Evolutionary conservation across 2,888 invertebrate genomes (phyloP).

Genomic region (Conistra vaccinii): DNA sequence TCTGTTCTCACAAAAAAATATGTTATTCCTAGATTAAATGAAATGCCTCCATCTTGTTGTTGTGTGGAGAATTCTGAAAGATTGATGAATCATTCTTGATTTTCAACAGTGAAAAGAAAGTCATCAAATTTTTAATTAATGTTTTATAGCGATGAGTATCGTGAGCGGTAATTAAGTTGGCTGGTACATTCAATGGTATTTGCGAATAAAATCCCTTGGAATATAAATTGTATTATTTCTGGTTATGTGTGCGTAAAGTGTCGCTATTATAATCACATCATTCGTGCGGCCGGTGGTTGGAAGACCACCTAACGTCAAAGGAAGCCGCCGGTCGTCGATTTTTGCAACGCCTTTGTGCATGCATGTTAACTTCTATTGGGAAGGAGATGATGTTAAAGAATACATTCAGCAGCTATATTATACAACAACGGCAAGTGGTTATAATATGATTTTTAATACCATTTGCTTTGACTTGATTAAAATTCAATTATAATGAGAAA

Average conservation of each 20-base stretch:
- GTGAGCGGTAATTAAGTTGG: slow-evolving; percentile 74
- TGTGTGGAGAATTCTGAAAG: slow-evolving; percentile 53
- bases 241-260: slow-evolving; percentile 82
- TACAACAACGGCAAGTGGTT: background rate
- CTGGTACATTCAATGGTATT: slow-evolving; percentile 73
- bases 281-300: slow-evolving; percentile 74
- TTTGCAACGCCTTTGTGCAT: slow-evolving; percentile 86
- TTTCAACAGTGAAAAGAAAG: slow-evolving; percentile 73
- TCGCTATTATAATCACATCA: slow-evolving; percentile 90
- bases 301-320: slow-evolving; percentile 89
- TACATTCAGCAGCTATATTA: slow-evolving; percentile 39
- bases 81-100: slow-evolving; percentile 70
- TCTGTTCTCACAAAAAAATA: slow-evolving; percentile 65
- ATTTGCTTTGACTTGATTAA: background rate
- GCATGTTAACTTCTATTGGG: slow-evolving; percentile 82
- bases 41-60: slow-evolving; percentile 55
- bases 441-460: background rate
- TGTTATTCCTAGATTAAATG: slow-evolving; percentile 68
- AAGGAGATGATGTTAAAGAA: slow-evolving; percentile 69
- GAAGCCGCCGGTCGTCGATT: slow-evolving; percentile 85
- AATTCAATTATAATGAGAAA: background rate
- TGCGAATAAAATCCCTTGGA: slow-evolving; percentile 71
- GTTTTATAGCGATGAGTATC: slow-evolving; percentile 76
- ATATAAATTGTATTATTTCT: slow-evolving; percentile 72
- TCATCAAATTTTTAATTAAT: slow-evolving; percentile 82